These are phyloP conservation scores for Agrenia bidenticulata DNA, from an alignment of 2,888 invertebrate species.

Conservation along the genomic window DNA sequence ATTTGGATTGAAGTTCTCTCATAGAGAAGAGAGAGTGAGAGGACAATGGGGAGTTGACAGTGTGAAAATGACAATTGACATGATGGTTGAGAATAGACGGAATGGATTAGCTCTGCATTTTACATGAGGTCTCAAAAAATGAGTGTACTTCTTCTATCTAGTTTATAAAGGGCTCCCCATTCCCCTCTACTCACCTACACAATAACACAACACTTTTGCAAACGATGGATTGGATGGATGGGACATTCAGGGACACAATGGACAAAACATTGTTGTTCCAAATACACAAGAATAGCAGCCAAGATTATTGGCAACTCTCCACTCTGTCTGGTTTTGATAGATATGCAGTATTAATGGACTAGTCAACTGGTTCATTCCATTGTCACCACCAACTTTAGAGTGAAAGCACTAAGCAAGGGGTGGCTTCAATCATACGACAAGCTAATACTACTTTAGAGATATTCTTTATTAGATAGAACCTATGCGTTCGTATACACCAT, in stretches of 20 bases:
- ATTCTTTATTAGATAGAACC: no score
- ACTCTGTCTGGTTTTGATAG: conserved; percentile 12
- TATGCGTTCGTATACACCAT: no score
- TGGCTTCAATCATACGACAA: no score
- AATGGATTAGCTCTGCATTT: conserved; percentile 24
- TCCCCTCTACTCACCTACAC: conserved; percentile 11
- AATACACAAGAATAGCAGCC: background rate
- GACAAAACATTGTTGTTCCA: conserved; percentile 2
- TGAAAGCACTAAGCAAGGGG: no score
- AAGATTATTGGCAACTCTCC: background rate
- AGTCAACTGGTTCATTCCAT: conserved; percentile 12
- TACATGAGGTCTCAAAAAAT: conserved; percentile 24
- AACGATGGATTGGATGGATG: conserved; percentile 18
- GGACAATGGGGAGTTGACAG: conserved; percentile 22
- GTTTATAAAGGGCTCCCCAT: conserved; percentile 5
- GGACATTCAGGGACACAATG: conserved; percentile 8
- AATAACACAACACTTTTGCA: conserved; percentile 20
- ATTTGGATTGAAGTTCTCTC: conserved; percentile 5
- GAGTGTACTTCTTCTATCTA: background rate
- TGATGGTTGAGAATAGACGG: conserved; percentile 19
- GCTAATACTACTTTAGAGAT: no score
- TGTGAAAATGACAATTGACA: conserved; percentile 25
- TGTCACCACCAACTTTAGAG: background rate
- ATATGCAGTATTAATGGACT: conserved; percentile 18
- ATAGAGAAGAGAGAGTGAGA: conserved; percentile 1